A percentile compares a stretch with the other conserved stretches of the same genome.
phyloP scores from a whole-genome alignment of 1,140 invertebrate species.

The Scaptomyza graminum region DNA sequence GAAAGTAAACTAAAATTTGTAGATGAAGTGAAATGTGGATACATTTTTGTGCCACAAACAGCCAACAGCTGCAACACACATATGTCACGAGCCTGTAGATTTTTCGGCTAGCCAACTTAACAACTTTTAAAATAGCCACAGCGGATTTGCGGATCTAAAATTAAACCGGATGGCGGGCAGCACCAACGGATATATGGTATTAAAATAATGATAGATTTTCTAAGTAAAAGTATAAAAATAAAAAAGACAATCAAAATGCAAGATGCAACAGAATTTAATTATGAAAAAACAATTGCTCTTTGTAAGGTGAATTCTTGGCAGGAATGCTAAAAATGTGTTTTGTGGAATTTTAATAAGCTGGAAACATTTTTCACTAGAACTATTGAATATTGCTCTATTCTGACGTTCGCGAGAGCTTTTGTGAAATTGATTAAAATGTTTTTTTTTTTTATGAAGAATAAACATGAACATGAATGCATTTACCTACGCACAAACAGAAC shows the following conservation, averaged over 20 bases:
- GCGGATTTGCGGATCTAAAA: too few species aligned
- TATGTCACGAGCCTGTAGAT: background rate
- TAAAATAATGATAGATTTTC: too few species aligned
- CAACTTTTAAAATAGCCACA: too few species aligned
- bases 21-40: too few species aligned
- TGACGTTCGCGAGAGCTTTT: background rate
- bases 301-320: background rate
- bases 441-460: conserved; percentile 22
- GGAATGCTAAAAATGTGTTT: too few species aligned
- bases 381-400: background rate
- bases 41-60: background rate
- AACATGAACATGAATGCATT: conserved; percentile 8
- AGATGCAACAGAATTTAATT: too few species aligned
- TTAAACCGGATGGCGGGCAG: background rate
- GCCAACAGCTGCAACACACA: background rate
- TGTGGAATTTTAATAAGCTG: too few species aligned
- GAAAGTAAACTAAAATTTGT: background rate
- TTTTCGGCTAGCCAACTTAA: background rate
- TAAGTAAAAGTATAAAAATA: too few species aligned
- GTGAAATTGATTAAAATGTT: conserved; percentile 52
- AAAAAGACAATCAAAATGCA: too few species aligned
- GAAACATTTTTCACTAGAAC: background rate
- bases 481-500: background rate
- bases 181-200: too few species aligned
- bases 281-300: too few species aligned